Evolutionary conservation across 2,888 invertebrate species (phyloP).

Genomic region (Ametastegia equiseti): DNA sequence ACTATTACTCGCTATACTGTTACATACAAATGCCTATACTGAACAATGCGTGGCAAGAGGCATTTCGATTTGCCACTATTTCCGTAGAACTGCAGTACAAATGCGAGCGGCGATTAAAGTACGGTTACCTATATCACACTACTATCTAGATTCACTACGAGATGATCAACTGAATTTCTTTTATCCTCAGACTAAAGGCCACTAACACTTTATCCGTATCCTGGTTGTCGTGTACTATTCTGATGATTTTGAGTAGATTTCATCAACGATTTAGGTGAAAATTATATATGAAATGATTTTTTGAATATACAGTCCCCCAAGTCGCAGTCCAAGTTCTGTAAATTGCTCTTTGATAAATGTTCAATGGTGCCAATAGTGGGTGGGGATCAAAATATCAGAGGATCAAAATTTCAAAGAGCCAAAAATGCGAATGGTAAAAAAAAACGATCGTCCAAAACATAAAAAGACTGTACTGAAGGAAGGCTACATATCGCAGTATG

Average conservation of each 20-base stretch:
- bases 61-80: neutral
- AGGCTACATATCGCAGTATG: no score
- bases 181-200: neutral
- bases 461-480: no score
- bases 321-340: no score
- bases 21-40: constrained; percentile 3
- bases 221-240: neutral
- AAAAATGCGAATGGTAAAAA: neutral
- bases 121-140: neutral
- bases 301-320: no score
- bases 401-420: neutral
- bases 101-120: neutral
- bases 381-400: no score
- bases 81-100: neutral
- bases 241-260: neutral
- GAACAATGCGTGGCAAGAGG: neutral
- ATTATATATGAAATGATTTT: neutral
- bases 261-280: neutral
- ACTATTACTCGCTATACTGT: neutral
- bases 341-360: no score
- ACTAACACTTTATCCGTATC: neutral
- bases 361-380: no score
- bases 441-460: no score
- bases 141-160: neutral
- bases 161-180: neutral